Base-by-base conservation (phyloP, 2,888 invertebrate genomes). In the Xylota sylvarum region DNA sequence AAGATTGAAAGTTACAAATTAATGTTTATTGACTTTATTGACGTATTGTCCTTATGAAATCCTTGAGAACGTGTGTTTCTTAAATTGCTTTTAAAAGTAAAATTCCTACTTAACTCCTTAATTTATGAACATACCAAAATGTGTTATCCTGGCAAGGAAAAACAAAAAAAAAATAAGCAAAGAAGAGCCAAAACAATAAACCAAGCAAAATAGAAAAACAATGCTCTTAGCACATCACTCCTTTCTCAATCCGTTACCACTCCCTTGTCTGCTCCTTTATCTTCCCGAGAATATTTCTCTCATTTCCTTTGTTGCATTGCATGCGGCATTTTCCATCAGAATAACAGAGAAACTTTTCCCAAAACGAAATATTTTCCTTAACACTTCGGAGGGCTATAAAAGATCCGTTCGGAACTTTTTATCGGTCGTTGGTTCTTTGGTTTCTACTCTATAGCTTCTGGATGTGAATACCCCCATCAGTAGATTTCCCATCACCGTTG, bases 371-470 rank as follows among this genome's bases (percentile, higher is more conserved):
- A 70, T 62, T 72, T 79, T 70, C 62, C 55, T 70, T 64, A 70
- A 79, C 79, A 79, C 79, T 79, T 79, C 56, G 56, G 79, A 79
- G 70, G 48, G 79, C 55, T 64, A 79, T 79, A 79, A 79, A 79
- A 56, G 55, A 79, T 79, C 30, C 70, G 62, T 70, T 64, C 62
- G 23, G 70, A 79, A 79, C 62, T 79, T 79, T 79, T 79, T 64
- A 70, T 79, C 70, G 79, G 55, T 79, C 70, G 70, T 79, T 79
- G 35, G 78, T 35, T 78, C 27, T 55, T 62, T 35, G 70, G 55
- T 43, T 62, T 14, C 55, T 37, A 5, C n/a, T 56, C 19, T 12
- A n/a, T 27, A 5, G 12, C 62, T 62, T 12, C n/a, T 23, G 43
- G 65, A 19, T 30, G 40, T 19, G 72, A 48, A 58, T 32, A 19